Evolutionary conservation across 1,140 invertebrate genomes (phyloP).

Genomic region (Cyrtorhinus lividipennis): DNA sequence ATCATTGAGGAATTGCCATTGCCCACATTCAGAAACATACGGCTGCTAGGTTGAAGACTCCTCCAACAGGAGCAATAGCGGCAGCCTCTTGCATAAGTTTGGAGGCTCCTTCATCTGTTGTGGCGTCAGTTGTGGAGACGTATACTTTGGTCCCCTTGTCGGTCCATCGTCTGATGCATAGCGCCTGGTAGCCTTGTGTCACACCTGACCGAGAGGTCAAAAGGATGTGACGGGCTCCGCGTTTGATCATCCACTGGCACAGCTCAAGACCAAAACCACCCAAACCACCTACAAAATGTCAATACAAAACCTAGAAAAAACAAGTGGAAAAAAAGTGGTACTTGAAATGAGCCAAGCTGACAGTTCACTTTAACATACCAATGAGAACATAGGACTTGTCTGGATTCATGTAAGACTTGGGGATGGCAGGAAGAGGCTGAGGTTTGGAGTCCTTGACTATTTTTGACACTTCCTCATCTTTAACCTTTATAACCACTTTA

Average conservation of each 20-base stretch:
- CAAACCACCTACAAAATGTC: background rate
- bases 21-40: too few relatives aligned
- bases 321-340: too few relatives aligned
- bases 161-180: conserved; percentile 59
- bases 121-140: conserved; percentile 52
- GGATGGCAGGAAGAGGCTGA: conserved; percentile 49
- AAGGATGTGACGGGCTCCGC: conserved; percentile 66
- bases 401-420: conserved; percentile 72
- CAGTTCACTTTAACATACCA: conserved; percentile 31
- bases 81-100: conserved; percentile 52
- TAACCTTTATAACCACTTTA: conserved; percentile 82
- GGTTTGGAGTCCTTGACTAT: conserved; percentile 33
- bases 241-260: conserved; percentile 56
- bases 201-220: conserved; percentile 82
- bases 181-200: conserved; percentile 71
- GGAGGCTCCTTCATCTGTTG: conserved; percentile 48
- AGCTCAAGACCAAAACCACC: background rate
- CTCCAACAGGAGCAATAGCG: conserved; percentile 67
- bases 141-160: conserved; percentile 52
- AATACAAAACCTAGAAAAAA: too few relatives aligned
- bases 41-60: conserved; percentile 87
- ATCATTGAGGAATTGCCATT: too few relatives aligned
- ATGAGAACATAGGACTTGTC: conserved; percentile 74
- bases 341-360: too few relatives aligned
- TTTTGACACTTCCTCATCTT: conserved; percentile 53